Conservation (phyloP, 2,113 vertebrate genomes). For the Phasianus colchicus region DNA sequence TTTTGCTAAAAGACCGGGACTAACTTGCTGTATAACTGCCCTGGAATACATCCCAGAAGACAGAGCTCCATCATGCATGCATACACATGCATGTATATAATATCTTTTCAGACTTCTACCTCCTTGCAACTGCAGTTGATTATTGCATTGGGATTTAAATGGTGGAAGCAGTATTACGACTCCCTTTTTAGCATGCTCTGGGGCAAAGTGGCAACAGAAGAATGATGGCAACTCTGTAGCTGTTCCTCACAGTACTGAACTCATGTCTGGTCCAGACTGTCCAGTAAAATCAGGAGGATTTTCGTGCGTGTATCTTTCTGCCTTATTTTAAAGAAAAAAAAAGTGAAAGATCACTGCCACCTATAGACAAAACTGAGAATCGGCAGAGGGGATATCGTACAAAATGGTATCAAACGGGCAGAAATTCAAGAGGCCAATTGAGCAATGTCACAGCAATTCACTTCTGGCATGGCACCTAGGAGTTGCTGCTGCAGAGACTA, state of each 20-base stretch:
- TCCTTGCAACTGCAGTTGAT: not conserved
- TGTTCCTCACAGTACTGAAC: not conserved
- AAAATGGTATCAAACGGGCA: accelerated
- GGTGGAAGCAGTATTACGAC: not conserved
- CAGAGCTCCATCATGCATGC: not conserved
- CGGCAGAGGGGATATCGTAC: not conserved
- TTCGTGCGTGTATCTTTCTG: not conserved
- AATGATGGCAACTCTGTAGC: not conserved
- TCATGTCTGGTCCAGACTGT: not conserved
- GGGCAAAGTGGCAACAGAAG: not conserved
- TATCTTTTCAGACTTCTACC: not conserved
- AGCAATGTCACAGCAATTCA: not conserved
- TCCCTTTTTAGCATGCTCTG: not conserved
- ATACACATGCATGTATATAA: not conserved
- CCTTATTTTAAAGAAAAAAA: not conserved
- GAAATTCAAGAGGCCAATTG: not conserved
- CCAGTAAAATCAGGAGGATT: not conserved
- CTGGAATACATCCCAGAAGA: not conserved
- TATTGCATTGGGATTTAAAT: not conserved
- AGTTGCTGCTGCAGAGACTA: not conserved
- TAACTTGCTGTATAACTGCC: not conserved
- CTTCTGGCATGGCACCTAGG: not conserved
- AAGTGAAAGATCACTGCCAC: constrained; percentile 63
- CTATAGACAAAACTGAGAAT: constrained; percentile 36
- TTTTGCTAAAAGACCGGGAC: not conserved